These are phyloP conservation scores for Macrosiphum euphorbiae DNA, from an alignment of 2,888 invertebrate species.

Conservation along the genomic window DNA sequence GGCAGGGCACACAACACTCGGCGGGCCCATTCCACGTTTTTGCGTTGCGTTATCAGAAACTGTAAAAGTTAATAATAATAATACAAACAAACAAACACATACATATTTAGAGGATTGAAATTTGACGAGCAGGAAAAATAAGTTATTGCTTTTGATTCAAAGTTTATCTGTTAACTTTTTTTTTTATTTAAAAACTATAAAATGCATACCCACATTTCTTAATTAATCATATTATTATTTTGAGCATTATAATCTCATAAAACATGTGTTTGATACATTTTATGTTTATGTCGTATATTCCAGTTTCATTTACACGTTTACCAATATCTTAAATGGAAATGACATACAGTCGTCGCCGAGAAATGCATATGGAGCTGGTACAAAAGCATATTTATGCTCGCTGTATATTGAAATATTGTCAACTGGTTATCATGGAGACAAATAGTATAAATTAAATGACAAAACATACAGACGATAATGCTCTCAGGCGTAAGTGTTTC, in stretches of 20 bases:
- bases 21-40: conserved; percentile 59
- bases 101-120: too few relatives aligned
- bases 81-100: background rate
- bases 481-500: background rate
- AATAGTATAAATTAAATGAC: background rate
- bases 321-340: background rate
- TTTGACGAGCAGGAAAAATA: too few relatives aligned
- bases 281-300: background rate
- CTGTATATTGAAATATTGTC: background rate
- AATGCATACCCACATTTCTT: too few relatives aligned
- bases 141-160: too few relatives aligned
- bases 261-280: background rate
- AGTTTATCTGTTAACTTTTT: too few relatives aligned
- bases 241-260: too few relatives aligned
- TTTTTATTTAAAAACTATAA: too few relatives aligned
- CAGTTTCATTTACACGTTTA: background rate
- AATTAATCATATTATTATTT: too few relatives aligned
- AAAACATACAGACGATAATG: background rate
- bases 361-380: background rate
- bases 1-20: conserved; percentile 49
- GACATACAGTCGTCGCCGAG: background rate
- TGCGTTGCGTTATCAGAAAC: conserved; percentile 55
- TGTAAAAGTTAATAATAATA: background rate
- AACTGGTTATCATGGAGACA: background rate
- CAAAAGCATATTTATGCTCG: background rate